A percentile compares a stretch with the other conserved stretches of the same genome.
These are phyloP conservation scores for Eurystomus glaucurus DNA, from an alignment of 2,797 vertebrate species.

Conservation along the genomic window DNA sequence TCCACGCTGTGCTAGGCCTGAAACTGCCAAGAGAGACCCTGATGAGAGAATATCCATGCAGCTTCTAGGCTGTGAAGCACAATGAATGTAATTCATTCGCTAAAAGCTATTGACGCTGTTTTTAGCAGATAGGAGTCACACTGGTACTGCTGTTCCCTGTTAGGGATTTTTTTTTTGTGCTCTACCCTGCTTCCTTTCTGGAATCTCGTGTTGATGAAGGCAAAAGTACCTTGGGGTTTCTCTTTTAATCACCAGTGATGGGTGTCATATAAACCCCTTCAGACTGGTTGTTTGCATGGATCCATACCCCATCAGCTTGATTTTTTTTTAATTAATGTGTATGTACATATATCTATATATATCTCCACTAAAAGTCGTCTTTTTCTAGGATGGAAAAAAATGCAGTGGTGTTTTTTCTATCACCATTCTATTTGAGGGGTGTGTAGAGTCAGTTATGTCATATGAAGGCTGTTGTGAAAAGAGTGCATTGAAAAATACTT, in stretches of 20 bases:
- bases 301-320: not conserved
- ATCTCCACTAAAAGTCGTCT: accelerated
- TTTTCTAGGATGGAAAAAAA: not conserved
- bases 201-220: not conserved
- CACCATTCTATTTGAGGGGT: not conserved
- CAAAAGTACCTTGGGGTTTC: not conserved
- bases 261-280: not conserved
- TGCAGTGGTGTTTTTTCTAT: not conserved
- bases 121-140: not conserved
- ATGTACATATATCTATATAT: too few relatives aligned
- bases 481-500: not conserved
- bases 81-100: not conserved
- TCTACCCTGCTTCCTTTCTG: not conserved
- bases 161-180: accelerated
- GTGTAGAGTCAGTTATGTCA: not conserved
- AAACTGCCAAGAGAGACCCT: not conserved
- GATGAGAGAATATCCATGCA: accelerated
- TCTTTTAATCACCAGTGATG: accelerated
- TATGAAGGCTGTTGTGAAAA: not conserved
- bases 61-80: not conserved
- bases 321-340: too few relatives aligned
- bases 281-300: not conserved
- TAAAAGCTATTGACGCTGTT: not conserved
- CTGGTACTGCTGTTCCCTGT: not conserved
- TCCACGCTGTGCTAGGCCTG: not conserved